Percentiles rank a stretch among this genome's conserved stretches.
phyloP scores from a whole-genome alignment of 2,113 vertebrate species.

The Talpa occidentalis region DNA sequence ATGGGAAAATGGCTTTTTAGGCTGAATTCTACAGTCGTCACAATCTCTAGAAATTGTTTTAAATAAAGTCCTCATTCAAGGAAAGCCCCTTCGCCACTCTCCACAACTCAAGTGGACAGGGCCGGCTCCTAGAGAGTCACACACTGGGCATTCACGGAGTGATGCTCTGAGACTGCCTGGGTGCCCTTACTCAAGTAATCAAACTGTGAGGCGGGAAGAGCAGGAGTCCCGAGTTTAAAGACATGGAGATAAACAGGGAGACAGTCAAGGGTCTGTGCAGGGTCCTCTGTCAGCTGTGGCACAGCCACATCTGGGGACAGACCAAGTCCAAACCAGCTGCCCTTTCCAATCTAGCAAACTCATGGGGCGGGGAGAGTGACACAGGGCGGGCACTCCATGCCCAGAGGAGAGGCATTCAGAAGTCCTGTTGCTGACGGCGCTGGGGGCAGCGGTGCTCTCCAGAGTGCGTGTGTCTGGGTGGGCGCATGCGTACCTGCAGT shows the following conservation, averaged over 20 bases:
- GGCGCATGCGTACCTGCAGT: slow-evolving; percentile 93
- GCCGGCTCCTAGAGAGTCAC: neutral
- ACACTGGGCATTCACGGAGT: neutral
- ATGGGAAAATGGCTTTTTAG: neutral
- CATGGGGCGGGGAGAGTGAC: neutral
- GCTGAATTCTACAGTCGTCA: neutral
- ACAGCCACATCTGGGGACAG: neutral
- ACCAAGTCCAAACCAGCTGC: neutral
- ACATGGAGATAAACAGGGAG: neutral
- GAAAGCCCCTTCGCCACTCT: neutral
- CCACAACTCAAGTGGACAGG: neutral
- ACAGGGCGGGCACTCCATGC: fast-evolving
- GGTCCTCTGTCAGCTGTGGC: fast-evolving
- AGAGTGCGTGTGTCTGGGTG: neutral
- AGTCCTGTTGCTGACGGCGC: neutral
- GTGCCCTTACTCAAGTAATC: too few species aligned
- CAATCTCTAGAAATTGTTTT: neutral
- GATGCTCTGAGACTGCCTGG: neutral
- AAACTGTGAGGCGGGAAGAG: neutral
- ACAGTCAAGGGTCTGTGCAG: neutral
- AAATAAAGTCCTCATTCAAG: neutral
- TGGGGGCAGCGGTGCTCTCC: too few species aligned
- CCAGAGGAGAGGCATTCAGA: fast-evolving
- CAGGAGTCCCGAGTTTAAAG: neutral
- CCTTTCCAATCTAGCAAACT: neutral